phyloP scores from a whole-genome alignment of 2,888 invertebrate species.

The Chaitophorus viminalis region DNA sequence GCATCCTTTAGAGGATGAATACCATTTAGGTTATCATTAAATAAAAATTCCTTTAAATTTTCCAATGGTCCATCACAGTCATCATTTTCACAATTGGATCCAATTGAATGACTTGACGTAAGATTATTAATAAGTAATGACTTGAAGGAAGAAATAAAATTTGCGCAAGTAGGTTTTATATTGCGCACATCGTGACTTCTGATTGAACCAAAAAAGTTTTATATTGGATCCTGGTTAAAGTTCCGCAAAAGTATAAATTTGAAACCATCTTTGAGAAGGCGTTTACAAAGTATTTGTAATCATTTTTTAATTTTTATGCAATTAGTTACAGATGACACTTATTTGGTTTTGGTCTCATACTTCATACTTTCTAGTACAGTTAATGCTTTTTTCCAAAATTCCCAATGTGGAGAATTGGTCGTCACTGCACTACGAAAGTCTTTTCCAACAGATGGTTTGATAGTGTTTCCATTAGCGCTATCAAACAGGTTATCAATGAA shows the following conservation, averaged over 20 bases:
- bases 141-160: not conserved
- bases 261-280: not conserved
- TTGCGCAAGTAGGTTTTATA: not conserved
- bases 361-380: conserved; percentile 15
- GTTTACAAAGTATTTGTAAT: not conserved
- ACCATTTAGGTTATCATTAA: not conserved
- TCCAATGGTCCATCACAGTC: not conserved
- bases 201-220: not conserved
- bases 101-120: not conserved
- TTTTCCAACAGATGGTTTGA: not conserved
- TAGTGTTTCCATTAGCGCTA: conserved; percentile 5
- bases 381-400: conserved; percentile 14
- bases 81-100: not conserved
- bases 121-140: not conserved
- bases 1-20: too few species aligned
- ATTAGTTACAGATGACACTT: not conserved
- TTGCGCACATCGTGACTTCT: not conserved
- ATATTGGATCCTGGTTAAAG: conserved; percentile 23
- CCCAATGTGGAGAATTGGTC: not conserved
- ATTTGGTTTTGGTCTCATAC: not conserved
- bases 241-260: not conserved
- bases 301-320: conserved; percentile 29
- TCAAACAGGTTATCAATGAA: conserved; percentile 31
- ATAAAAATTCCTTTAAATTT: not conserved
- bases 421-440: not conserved